phyloP scores from a whole-genome alignment of 2,113 vertebrate genomes.

The Erythrocercus mccallii region DNA sequence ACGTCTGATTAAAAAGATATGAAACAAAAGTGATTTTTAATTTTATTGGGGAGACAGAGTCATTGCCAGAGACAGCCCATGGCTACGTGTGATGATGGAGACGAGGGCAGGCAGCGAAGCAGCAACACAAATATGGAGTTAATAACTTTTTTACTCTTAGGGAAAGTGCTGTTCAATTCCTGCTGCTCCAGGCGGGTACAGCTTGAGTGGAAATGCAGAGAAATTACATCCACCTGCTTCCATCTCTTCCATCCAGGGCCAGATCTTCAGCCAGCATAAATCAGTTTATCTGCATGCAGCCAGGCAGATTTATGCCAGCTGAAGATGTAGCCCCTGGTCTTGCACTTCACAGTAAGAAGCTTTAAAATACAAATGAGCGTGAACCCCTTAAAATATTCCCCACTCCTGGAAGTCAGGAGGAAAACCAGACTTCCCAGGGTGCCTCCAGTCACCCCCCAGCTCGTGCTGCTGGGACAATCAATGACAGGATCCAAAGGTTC shows the following conservation, averaged over 20 bases:
- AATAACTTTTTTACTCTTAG: conserved; percentile 69
- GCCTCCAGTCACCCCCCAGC: not conserved
- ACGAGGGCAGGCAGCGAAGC: conserved; percentile 31
- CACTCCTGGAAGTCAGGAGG: not conserved
- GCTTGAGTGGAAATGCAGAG: conserved; percentile 52
- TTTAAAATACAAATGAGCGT: conserved; percentile 70
- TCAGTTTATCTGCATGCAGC: conserved; percentile 39
- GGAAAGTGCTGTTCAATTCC: conserved; percentile 66
- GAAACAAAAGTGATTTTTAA: conserved; percentile 72
- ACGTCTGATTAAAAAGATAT: conserved; percentile 48
- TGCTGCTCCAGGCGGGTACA: conserved; percentile 59
- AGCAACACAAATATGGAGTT: conserved; percentile 65
- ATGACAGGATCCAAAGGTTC: not conserved
- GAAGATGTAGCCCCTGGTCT: conserved; percentile 42
- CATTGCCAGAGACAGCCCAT: conserved; percentile 59
- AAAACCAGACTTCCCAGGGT: not conserved
- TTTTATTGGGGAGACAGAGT: conserved; percentile 68
- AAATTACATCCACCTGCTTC: conserved; percentile 65
- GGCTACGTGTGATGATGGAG: conserved; percentile 61
- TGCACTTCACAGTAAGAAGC: conserved; percentile 32
- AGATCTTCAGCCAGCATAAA: conserved; percentile 32
- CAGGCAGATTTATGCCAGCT: conserved; percentile 37
- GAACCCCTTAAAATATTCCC: conserved; percentile 9
- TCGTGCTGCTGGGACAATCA: not conserved
- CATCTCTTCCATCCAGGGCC: conserved; percentile 17